Conservation (phyloP, 2,888 invertebrate species). For the Drosophila neonasuta region DNA sequence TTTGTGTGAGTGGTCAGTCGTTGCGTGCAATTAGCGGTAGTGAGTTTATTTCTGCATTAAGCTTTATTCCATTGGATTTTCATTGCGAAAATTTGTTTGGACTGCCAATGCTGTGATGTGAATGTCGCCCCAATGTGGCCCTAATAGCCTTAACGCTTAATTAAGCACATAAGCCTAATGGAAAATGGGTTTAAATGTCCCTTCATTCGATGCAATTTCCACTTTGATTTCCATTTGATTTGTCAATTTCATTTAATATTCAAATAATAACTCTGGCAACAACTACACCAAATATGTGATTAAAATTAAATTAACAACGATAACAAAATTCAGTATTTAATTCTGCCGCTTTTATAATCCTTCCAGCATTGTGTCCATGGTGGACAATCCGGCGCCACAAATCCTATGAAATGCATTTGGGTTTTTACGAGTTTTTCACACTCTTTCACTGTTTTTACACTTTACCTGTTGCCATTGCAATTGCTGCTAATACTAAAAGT, state of each 20-base stretch:
- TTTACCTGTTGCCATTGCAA: constrained; percentile 43
- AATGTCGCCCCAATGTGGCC: neutral
- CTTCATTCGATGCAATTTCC: constrained; percentile 5
- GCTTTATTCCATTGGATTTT: constrained; percentile 46
- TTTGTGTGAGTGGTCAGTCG: constrained; percentile 14
- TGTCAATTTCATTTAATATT: constrained; percentile 14
- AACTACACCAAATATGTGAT: constrained; percentile 7
- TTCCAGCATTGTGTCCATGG: constrained; percentile 41
- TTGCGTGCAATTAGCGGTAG: constrained; percentile 58
- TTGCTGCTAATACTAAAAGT: constrained; percentile 11
- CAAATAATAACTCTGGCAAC: constrained; percentile 9
- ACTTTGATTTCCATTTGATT: constrained; percentile 21
- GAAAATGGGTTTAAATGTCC: constrained; percentile 37
- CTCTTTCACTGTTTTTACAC: neutral
- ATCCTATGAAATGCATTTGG: constrained; percentile 17
- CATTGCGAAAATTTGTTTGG: constrained; percentile 29
- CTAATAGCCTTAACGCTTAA: constrained; percentile 52
- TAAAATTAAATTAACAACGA: constrained; percentile 15
- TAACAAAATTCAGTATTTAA: constrained; percentile 22
- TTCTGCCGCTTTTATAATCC: constrained; percentile 40
- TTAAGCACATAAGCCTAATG: constrained; percentile 58
- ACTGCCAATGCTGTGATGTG: constrained; percentile 19
- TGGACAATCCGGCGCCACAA: constrained; percentile 45
- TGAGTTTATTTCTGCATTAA: constrained; percentile 55
- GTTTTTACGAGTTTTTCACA: neutral